Conservation (phyloP, 2,888 invertebrate genomes). For the Perithous albicinctus region DNA sequence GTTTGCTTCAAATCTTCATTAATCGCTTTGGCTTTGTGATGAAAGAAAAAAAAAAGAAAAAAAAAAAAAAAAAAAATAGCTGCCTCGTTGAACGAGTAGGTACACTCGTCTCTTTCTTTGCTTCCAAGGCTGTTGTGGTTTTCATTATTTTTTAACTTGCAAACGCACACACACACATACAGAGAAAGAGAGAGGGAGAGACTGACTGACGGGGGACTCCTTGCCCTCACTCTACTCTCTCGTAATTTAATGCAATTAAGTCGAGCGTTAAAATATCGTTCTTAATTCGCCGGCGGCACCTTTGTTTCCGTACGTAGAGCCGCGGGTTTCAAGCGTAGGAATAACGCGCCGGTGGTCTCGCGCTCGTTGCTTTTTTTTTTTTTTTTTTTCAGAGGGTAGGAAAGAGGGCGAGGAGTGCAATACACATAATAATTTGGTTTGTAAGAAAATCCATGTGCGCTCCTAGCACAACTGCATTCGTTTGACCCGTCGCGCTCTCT, state of each 20-base stretch:
- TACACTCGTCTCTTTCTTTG: slow-evolving; percentile 60
- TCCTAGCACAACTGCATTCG: slow-evolving; percentile 50
- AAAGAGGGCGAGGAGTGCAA: slow-evolving; percentile 57
- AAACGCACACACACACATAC: too few relatives aligned
- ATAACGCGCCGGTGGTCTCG: slow-evolving; percentile 49
- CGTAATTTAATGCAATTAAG: slow-evolving; percentile 79
- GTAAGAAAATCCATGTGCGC: slow-evolving; percentile 70
- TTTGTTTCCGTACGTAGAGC: slow-evolving; percentile 73
- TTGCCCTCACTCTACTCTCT: slow-evolving; percentile 61
- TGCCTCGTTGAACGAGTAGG: slow-evolving; percentile 60
- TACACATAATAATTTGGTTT: slow-evolving; percentile 68
- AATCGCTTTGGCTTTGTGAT: slow-evolving; percentile 22
- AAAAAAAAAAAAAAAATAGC: slow-evolving; percentile 37
- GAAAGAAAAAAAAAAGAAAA: slow-evolving; percentile 17
- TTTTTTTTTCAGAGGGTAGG: slow-evolving; percentile 57
- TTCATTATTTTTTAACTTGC: slow-evolving; percentile 47
- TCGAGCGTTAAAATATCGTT: slow-evolving; percentile 81
- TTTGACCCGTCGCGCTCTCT: slow-evolving; percentile 59
- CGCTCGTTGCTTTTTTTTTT: slow-evolving; percentile 64
- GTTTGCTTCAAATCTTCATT: slow-evolving; percentile 24
- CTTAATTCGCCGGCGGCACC: slow-evolving; percentile 78
- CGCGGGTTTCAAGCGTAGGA: slow-evolving; percentile 64
- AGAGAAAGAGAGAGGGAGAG: too few relatives aligned
- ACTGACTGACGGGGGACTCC: slow-evolving; percentile 57
- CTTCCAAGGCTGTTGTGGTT: slow-evolving; percentile 58